Evolutionary conservation across 1,140 invertebrate species (phyloP).

Genomic region (Halyomorpha halys): DNA sequence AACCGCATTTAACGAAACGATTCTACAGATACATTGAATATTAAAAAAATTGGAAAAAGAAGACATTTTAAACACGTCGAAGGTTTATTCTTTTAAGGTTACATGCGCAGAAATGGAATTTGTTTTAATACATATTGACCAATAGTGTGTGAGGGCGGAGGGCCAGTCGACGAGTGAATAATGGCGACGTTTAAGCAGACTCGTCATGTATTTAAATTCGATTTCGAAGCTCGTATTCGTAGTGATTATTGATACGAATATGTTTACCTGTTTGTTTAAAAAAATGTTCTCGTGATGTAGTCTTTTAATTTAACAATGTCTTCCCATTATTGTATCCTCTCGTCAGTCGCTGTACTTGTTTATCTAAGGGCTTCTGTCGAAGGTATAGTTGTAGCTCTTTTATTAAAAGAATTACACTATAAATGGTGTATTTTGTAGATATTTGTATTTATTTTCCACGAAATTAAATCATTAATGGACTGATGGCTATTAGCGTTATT

Average conservation of each 20-base stretch:
- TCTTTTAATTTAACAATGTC: slow-evolving; percentile 22
- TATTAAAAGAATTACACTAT: too few relatives aligned
- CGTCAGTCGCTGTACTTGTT: slow-evolving; percentile 22
- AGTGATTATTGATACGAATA: neutral
- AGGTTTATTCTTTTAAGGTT: neutral
- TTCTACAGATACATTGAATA: too few relatives aligned
- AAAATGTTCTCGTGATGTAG: slow-evolving; percentile 11
- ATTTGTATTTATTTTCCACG: too few relatives aligned
- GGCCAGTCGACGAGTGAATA: slow-evolving; percentile 3
- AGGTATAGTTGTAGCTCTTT: slow-evolving; percentile 16
- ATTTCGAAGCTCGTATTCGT: neutral
- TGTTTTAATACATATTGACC: slow-evolving; percentile 12
- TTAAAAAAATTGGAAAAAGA: too few relatives aligned
- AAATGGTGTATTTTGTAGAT: too few relatives aligned
- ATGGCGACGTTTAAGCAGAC: slow-evolving; percentile 9
- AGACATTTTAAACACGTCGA: too few relatives aligned
- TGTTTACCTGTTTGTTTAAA: neutral
- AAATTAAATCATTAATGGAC: too few relatives aligned
- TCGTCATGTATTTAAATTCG: neutral
- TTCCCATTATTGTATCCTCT: slow-evolving; percentile 26
- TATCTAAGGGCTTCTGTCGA: slow-evolving; percentile 24
- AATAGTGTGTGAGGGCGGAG: slow-evolving; percentile 12
- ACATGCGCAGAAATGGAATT: slow-evolving; percentile 7
- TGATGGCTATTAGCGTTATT: too few relatives aligned
- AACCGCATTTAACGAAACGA: too few relatives aligned